Evolutionary conservation across 2,888 invertebrate genomes (phyloP).

Genomic region (Actias luna): DNA sequence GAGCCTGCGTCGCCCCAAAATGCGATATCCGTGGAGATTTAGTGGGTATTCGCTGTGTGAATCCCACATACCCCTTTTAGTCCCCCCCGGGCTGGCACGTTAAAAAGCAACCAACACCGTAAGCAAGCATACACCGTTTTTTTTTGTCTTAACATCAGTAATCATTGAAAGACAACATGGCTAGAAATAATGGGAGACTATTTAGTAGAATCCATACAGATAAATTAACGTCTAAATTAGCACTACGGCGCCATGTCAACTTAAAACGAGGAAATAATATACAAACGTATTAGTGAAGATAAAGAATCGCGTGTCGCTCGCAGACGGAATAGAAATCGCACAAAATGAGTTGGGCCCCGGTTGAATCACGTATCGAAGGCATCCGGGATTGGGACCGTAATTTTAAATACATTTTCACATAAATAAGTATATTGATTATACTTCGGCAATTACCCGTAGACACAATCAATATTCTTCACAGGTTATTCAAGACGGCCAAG

Average conservation of each 20-base stretch:
- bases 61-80: no score
- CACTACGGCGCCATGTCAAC: constrained; percentile 27
- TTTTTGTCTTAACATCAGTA: no score
- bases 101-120: no score
- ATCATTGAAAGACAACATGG: no score
- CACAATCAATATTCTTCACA: neutral
- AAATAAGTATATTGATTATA: neutral
- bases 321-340: constrained; percentile 52
- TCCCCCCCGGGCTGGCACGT: no score
- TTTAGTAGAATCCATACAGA: neutral
- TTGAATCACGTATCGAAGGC: constrained; percentile 48
- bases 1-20: no score
- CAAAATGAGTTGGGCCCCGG: constrained; percentile 44
- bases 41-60: no score
- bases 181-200: no score
- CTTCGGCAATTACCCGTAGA: neutral
- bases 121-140: no score
- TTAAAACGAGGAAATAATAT: constrained; percentile 47
- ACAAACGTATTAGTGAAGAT: constrained; percentile 52
- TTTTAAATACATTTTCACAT: constrained; percentile 1
- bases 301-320: constrained; percentile 52
- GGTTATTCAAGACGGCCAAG: no score
- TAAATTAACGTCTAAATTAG: neutral
- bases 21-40: no score
- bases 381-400: constrained; percentile 38